phyloP scores from a whole-genome alignment of 2,888 invertebrate species.

The Liposcelis brunnea region DNA sequence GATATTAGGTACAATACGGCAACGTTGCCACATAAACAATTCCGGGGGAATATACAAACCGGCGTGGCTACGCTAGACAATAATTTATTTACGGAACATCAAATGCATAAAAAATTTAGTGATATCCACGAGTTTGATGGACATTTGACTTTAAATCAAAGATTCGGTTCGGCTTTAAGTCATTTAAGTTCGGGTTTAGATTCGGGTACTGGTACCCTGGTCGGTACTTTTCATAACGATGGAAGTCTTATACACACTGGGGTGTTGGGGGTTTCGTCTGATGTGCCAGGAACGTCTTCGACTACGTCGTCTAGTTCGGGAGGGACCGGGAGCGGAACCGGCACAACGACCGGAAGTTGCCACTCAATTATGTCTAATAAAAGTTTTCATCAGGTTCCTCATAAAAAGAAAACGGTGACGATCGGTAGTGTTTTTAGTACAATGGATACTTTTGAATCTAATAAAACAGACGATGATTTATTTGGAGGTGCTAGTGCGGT shows the following conservation, averaged over 20 bases:
- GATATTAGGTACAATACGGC: not conserved
- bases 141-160: conserved; percentile 4
- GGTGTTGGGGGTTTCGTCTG: conserved; percentile 16
- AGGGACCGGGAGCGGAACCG: conserved; percentile 2
- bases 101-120: conserved; percentile 5
- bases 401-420: conserved; percentile 26
- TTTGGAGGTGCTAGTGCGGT: conserved; percentile 24
- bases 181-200: conserved; percentile 19
- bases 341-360: conserved; percentile 13
- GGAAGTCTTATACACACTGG: conserved; percentile 11
- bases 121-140: conserved; percentile 5
- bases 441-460: conserved; percentile 23
- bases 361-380: conserved; percentile 1
- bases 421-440: conserved; percentile 27
- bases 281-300: conserved; percentile 17
- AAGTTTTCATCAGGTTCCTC: conserved; percentile 23
- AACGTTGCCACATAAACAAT: conserved; percentile 4
- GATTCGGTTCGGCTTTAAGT: conserved; percentile 6
- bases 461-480: conserved; percentile 23
- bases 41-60: not conserved
- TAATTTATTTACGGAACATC: conserved; percentile 4
- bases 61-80: conserved; percentile 2
- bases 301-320: conserved; percentile 14
- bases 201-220: conserved; percentile 16
- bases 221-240: conserved; percentile 3